phyloP scores from a whole-genome alignment of 2,113 vertebrate species.

The human region GRCh38 chr11:130451001-130451500 shows the following conservation, averaged over 20 bases:
- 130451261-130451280: conserved; percentile 15
- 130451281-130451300: background rate
- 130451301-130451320: conserved; percentile 43
- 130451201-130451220: background rate
- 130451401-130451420: conserved; percentile 76
- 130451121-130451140: background rate
- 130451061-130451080: background rate
- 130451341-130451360: conserved; percentile 41
- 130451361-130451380: conserved; percentile 67
- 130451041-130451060: background rate
- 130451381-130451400: conserved; percentile 78
- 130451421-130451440: conserved; percentile 18
- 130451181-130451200: background rate
- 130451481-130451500: conserved; percentile 6
- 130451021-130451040: background rate
- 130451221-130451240: background rate
- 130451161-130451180: background rate
- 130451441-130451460: conserved; percentile 65
- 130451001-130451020: background rate
- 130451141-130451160: background rate
- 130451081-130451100: conserved; percentile 1
- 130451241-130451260: background rate
- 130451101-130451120: background rate
- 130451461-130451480: conserved; percentile 25
- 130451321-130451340: conserved; percentile 66